phyloP scores from a whole-genome alignment of 2,113 vertebrate genomes.

The Thalassarche chlororhynchos region DNA sequence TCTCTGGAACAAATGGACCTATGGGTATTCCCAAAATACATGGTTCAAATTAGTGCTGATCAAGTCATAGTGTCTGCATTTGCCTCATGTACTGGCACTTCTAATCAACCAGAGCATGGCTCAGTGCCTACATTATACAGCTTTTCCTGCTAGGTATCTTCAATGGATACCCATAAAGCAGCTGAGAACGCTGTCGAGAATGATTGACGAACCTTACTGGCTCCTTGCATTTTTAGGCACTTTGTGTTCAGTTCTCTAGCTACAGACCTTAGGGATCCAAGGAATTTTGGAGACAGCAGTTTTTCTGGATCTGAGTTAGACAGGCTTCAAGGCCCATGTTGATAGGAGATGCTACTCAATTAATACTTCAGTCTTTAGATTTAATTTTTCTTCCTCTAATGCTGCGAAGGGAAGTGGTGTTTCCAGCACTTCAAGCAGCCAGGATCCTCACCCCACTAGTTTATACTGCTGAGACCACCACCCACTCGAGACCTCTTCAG shows the following conservation, averaged over 20 bases:
- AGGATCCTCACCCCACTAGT: background rate
- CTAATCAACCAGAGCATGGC: background rate
- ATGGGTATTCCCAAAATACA: background rate
- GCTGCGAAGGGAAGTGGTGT: background rate
- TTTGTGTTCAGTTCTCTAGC: background rate
- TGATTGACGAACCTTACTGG: background rate
- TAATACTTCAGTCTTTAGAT: background rate
- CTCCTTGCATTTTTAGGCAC: background rate
- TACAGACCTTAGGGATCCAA: background rate
- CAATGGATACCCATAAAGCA: background rate
- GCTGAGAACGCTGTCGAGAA: background rate
- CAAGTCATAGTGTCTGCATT: background rate
- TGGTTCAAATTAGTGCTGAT: background rate
- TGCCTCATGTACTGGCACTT: background rate
- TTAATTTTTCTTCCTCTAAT: background rate
- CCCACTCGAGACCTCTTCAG: background rate
- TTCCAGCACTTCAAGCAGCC: background rate
- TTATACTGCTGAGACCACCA: background rate
- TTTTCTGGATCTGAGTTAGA: background rate
- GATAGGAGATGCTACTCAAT: background rate
- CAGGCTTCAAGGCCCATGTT: background rate
- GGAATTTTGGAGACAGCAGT: background rate
- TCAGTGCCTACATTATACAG: background rate
- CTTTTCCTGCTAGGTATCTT: background rate
- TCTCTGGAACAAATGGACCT: background rate